Evolutionary conservation across 1,140 invertebrate genomes (phyloP), one percentile per base, ranked within the genome.

Genomic region (Aphelenchoides besseyi): DNA sequence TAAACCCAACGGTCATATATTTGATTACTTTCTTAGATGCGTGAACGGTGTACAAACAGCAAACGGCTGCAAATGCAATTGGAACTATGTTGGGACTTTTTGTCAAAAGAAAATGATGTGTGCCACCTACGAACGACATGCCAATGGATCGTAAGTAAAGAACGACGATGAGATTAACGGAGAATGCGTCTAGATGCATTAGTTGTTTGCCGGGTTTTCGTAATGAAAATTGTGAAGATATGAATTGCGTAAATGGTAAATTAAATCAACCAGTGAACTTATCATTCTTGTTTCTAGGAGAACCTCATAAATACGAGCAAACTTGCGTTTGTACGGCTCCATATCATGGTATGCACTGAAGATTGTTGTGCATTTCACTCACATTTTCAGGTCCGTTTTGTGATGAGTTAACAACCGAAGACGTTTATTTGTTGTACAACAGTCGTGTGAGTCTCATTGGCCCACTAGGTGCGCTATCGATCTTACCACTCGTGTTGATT

Each of bases 381-480:
- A n/a, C n/a, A n/a, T 8, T 41, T 41, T 41, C 37, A 53, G 63
- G 63, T 16, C 33, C 53, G 30, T 69, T 70, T 30, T 80, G 79
- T 29, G 72, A 82, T 29, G 69, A 79, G 41, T 69, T 80, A 48
- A 67, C 64, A 9, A 80, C 79, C 1, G 68, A 55, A 18, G 71
- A 77, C 23, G 77, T 80, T 35, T 80, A 80, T 53, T 76, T 68
- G 53, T 74, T 71, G 26, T 80, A 80, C 54, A 80, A 80, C 23
- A 61, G 70, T 76, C 12, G 73, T 54, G 75, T 78, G 3, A 52
- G 71, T 18, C 63, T 59, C 2, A 55, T 79, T 12, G 79, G 79
- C 16, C 79, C 79, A 29, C 72, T 80, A 2, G 79, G 79, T 23
- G 68, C 68, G 16, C 57, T 80, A 3, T 59, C 71, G 16, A 55